These are phyloP conservation scores for Patella depressa DNA, from an alignment of 2,888 invertebrate genomes.

Conservation along the genomic window DNA sequence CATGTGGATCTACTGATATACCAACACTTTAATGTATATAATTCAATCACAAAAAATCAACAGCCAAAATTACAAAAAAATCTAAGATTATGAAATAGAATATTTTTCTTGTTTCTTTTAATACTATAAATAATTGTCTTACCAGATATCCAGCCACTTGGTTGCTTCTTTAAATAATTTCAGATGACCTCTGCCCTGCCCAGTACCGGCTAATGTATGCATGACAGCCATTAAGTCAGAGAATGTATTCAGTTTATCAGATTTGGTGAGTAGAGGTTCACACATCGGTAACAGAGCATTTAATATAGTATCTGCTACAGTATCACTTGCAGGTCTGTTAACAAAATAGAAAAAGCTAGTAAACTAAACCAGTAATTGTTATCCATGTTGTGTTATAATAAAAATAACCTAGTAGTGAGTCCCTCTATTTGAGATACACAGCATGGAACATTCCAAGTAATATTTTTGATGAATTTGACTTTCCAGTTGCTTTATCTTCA, in stretches of 20 bases:
- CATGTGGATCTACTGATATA: too few relatives aligned
- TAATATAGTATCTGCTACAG: conserved; percentile 78
- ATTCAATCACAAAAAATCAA: neutral
- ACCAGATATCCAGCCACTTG: conserved; percentile 79
- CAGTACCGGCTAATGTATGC: conserved; percentile 88
- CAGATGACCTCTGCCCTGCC: conserved; percentile 84
- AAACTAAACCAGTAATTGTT: too few relatives aligned
- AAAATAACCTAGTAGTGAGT: too few relatives aligned
- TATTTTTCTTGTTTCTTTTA: neutral
- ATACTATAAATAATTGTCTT: conserved; percentile 21
- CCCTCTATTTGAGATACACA: too few relatives aligned
- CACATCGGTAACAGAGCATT: conserved; percentile 83
- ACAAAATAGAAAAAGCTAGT: too few relatives aligned
- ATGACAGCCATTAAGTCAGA: conserved; percentile 84
- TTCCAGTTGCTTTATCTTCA: too few relatives aligned
- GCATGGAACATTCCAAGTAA: too few relatives aligned
- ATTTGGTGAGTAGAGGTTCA: conserved; percentile 76
- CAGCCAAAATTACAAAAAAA: neutral
- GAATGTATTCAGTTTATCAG: conserved; percentile 76
- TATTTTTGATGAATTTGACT: too few relatives aligned
- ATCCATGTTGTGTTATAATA: too few relatives aligned
- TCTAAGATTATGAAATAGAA: neutral
- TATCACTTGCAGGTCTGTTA: conserved; percentile 74
- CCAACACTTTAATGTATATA: too few relatives aligned
- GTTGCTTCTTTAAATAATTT: conserved; percentile 85